Evolutionary conservation across 2,113 vertebrate genomes (phyloP), one percentile per base, ranked within the genome.

Genomic region (Coreoperca whiteheadi): DNA sequence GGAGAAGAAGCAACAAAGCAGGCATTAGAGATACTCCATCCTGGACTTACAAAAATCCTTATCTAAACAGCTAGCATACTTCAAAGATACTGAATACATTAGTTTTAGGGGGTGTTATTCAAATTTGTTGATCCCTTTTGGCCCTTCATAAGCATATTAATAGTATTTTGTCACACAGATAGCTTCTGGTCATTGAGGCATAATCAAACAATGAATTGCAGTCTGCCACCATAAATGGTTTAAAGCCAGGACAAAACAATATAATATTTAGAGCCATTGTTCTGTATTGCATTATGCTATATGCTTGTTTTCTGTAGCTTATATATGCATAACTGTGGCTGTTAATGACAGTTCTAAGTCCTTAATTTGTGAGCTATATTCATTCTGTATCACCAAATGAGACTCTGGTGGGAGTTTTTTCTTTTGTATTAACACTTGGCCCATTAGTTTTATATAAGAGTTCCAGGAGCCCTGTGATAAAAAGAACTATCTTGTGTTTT

Each of bases 141-240:
- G 90, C 84, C 84, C 86, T 91, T 88, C 86, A 92, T 93, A 89
- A 91, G 87, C 87, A 92, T 91, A 90, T 92, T 89, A 88, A 87
- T 91, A 85, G 88, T 88, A 84, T 94, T 93, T 89, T 91, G 82
- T 90, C 84, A 86, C 87, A 86, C 73, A 89, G 88, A 89, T 87
- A 86, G 84, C 88, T 87, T 74, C 77, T 82, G 88, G 93, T 89
- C 85, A 90, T 79, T 68, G 72, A 88, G 79, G 86, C 84, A 77
- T 87, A 83, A 79, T 93, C 87, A 91, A 89, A 91, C 86, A 86
- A 92, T 90, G 77, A 89, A 81, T 69, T 85, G 84, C 81, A 63
- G 48, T 64, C 61, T 79, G 72, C 63, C 63, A 75, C 85, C 71
- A 85, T 89, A 84, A 90, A 90, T 18, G 32, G 60, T 92, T 92